Evolutionary conservation across 2,888 invertebrate genomes (phyloP).

Genomic region (Anthrax anthrax): DNA sequence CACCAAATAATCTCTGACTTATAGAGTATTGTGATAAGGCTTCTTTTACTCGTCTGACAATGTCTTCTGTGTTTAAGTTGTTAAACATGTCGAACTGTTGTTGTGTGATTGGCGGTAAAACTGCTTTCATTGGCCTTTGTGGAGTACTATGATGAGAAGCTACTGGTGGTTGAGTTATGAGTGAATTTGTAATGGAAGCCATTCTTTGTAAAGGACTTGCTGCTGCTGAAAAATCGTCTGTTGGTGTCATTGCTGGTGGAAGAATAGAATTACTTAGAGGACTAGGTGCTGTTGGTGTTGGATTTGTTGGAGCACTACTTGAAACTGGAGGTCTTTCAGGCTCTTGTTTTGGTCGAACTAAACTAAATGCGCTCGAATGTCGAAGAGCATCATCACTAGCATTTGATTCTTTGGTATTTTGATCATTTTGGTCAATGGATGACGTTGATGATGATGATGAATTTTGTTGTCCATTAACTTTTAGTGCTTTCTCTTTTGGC

Average conservation of each 20-base stretch:
- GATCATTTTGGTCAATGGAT: conserved; percentile 42
- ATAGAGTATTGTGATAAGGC: conserved; percentile 91
- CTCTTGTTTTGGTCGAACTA: conserved; percentile 74
- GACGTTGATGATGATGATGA: neutral
- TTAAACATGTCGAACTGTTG: conserved; percentile 98
- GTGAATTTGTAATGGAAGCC: conserved; percentile 95
- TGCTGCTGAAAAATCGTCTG: conserved; percentile 69
- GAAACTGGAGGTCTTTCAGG: conserved; percentile 50
- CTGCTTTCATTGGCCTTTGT: conserved; percentile 86
- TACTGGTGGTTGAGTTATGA: conserved; percentile 79
- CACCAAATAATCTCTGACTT: conserved; percentile 95
- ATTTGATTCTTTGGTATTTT: conserved; percentile 49
- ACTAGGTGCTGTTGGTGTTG: conserved; percentile 67
- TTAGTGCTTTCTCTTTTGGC: conserved; percentile 52
- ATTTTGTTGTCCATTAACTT: conserved; percentile 34
- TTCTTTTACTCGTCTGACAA: conserved; percentile 91
- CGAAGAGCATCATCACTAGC: conserved; percentile 20
- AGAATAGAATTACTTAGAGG: conserved; percentile 74
- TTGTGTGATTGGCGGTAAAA: conserved; percentile 94
- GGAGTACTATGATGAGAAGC: conserved; percentile 72
- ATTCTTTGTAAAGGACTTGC: conserved; percentile 92
- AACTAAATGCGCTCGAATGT: conserved; percentile 59
- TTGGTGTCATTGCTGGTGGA: conserved; percentile 68
- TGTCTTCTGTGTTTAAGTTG: conserved; percentile 95
- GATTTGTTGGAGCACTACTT: conserved; percentile 9